Evolutionary conservation across 2,113 vertebrate genomes (phyloP).

Genomic region (Corynorhinus townsendii): DNA sequence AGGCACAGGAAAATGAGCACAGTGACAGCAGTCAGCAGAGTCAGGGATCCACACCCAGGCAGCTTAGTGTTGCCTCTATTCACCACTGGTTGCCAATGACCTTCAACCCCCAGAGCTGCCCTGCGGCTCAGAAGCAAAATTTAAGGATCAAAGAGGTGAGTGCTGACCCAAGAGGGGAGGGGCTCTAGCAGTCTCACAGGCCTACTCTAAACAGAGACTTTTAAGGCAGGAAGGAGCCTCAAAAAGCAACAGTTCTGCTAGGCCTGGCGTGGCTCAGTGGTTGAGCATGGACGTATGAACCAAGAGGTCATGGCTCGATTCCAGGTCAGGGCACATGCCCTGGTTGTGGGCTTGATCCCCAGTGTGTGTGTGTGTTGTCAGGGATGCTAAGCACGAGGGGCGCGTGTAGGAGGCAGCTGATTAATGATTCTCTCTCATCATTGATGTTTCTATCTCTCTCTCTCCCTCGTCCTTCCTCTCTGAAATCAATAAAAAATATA

Average conservation of each 20-base stretch:
- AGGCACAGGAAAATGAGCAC: neutral
- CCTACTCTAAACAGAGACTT: neutral
- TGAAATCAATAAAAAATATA: too few species aligned
- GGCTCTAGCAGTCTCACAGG: neutral
- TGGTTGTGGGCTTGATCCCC: too few species aligned
- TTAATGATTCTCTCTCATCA: too few species aligned
- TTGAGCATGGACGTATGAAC: too few species aligned
- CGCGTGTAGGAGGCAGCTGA: too few species aligned
- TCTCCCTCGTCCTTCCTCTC: too few species aligned
- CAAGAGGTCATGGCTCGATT: too few species aligned
- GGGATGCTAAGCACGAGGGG: too few species aligned
- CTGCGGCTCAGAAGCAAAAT: neutral
- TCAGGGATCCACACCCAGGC: neutral
- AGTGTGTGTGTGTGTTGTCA: too few species aligned
- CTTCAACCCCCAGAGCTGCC: neutral
- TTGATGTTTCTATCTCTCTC: too few species aligned
- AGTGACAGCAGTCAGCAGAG: neutral
- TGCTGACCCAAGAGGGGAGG: rapidly evolving
- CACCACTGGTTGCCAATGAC: rapidly evolving
- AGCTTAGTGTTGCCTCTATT: rapidly evolving
- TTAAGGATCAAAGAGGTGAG: neutral
- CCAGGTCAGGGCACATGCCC: too few species aligned
- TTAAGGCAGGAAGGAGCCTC: neutral
- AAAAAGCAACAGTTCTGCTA: neutral
- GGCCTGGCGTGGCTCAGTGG: too few species aligned